Evolutionary conservation across 2,888 invertebrate species (phyloP).

Genomic region (Hanleya hanleyi): DNA sequence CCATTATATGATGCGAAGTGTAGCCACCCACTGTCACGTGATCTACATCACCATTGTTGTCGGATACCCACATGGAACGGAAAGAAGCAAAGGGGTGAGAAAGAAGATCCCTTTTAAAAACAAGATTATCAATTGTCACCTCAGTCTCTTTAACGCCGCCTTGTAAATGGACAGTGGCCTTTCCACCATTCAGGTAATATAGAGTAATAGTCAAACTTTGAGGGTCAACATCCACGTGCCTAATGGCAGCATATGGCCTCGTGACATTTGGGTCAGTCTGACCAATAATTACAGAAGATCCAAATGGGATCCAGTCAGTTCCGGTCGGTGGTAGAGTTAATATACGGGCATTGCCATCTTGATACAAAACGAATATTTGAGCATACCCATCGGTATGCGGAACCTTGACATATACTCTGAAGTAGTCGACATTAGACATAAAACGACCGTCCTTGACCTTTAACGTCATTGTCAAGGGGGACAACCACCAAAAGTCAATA

Average conservation of each 20-base stretch:
- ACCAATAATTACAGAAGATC: constrained; percentile 55
- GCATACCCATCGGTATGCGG: constrained; percentile 50
- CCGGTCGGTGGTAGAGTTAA: constrained; percentile 52
- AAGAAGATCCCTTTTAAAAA: constrained; percentile 33
- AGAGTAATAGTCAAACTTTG: constrained; percentile 39
- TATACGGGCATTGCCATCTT: constrained; percentile 53
- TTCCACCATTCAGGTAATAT: constrained; percentile 48
- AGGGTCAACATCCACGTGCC: constrained; percentile 39
- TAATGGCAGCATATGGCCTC: constrained; percentile 49
- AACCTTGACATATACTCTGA: constrained; percentile 46
- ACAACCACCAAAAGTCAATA: constrained; percentile 55
- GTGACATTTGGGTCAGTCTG: constrained; percentile 48
- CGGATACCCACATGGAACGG: background rate
- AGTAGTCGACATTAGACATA: constrained; percentile 44
- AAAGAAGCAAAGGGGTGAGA: constrained; percentile 32
- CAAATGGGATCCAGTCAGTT: constrained; percentile 60
- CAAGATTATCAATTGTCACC: constrained; percentile 39
- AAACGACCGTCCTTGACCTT: constrained; percentile 30
- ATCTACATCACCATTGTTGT: background rate
- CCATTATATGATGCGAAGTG: constrained; percentile 28
- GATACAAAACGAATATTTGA: constrained; percentile 54
- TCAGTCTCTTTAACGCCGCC: constrained; percentile 42
- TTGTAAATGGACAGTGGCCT: constrained; percentile 35
- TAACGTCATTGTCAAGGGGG: constrained; percentile 50
- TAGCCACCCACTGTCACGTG: background rate